Evolutionary conservation across 2,113 vertebrate species (phyloP).

Genomic region (Charadrius vociferus): DNA sequence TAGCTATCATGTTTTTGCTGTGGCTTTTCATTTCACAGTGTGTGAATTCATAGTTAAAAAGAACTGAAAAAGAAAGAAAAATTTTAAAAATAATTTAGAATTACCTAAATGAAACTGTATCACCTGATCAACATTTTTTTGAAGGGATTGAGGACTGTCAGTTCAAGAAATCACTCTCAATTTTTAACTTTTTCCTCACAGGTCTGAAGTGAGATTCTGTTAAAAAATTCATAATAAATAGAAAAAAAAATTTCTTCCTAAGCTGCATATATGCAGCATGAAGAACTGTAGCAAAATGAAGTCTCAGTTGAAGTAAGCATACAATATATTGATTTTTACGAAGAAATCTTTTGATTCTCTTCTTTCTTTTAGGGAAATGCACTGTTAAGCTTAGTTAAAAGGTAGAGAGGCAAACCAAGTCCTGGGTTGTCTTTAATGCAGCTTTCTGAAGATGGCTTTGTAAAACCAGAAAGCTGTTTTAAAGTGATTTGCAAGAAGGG

Average conservation of each 20-base stretch:
- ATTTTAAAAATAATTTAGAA: not conserved
- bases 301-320: not conserved
- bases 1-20: not conserved
- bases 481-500: constrained; percentile 62
- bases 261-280: not conserved
- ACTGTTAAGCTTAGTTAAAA: constrained; percentile 48
- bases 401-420: constrained; percentile 14
- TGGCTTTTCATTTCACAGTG: not conserved
- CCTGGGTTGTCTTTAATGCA: not conserved
- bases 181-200: not conserved
- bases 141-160: not conserved
- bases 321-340: not conserved
- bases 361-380: not conserved
- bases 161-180: not conserved
- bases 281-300: not conserved
- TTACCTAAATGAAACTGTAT: not conserved
- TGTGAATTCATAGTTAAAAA: not conserved
- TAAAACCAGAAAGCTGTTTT: constrained; percentile 33
- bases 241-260: not conserved
- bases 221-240: not conserved
- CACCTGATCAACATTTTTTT: not conserved
- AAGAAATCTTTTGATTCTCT: constrained; percentile 11
- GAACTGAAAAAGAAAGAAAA: not conserved
- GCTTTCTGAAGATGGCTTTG: constrained; percentile 48
- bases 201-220: not conserved